Percentiles rank a stretch among this genome's conserved stretches.
phyloP scores from a whole-genome alignment of 2,797 vertebrate species.

The Crax fasciolata region DNA sequence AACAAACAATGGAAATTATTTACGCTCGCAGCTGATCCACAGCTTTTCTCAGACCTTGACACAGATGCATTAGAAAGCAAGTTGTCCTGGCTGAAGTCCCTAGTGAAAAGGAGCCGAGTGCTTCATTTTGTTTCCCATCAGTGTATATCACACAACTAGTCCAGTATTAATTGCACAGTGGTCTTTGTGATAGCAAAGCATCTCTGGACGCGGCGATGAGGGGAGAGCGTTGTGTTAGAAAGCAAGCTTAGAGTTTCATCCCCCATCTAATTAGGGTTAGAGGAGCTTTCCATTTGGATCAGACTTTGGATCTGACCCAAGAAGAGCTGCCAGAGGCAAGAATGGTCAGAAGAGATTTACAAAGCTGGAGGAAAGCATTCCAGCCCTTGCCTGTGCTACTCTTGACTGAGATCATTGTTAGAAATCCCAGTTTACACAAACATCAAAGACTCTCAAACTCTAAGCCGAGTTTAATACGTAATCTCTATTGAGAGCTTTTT shows the following conservation, averaged over 20 bases:
- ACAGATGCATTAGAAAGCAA: not conserved
- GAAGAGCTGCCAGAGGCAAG: not conserved
- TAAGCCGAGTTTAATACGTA: not conserved
- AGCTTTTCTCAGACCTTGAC: slow-evolving; percentile 39
- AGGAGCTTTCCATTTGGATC: not conserved
- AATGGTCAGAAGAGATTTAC: not conserved
- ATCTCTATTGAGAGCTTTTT: not conserved
- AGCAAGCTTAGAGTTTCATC: not conserved
- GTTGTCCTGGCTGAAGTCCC: slow-evolving; percentile 29
- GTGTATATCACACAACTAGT: not conserved
- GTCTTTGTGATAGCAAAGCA: not conserved
- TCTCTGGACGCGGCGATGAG: not conserved
- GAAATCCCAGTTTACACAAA: not conserved
- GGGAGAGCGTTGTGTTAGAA: not conserved
- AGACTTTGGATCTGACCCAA: slow-evolving; percentile 2
- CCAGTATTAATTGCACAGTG: slow-evolving; percentile 18
- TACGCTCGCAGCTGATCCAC: slow-evolving; percentile 20
- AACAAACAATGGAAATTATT: slow-evolving; percentile 40
- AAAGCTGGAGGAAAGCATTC: not conserved
- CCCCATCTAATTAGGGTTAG: not conserved
- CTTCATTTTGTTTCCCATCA: not conserved
- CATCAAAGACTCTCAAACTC: not conserved
- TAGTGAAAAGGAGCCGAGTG: not conserved
- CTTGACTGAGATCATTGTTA: not conserved
- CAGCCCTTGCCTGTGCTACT: not conserved